Conservation (phyloP, 2,113 vertebrate species). For the Glaucomys volans region DNA sequence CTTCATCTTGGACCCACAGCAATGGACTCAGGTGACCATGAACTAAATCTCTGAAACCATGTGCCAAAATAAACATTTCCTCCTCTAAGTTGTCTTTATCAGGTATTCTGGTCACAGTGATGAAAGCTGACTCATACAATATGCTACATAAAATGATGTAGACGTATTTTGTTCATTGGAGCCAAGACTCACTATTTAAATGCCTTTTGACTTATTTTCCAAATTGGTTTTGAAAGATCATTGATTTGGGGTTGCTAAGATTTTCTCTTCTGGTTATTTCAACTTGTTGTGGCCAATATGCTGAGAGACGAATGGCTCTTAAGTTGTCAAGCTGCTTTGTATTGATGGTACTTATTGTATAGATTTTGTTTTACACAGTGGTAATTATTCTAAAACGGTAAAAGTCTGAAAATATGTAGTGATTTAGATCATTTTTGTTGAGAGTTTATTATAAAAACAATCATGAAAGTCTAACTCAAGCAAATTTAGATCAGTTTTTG, state of each 20-base stretch:
- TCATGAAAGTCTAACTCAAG: not conserved
- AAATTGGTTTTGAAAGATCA: not conserved
- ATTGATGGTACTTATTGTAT: slow-evolving; percentile 25
- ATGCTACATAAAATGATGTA: not conserved
- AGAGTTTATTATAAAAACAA: not conserved
- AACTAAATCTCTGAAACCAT: no score
- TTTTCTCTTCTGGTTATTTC: not conserved
- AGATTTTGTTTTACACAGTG: not conserved
- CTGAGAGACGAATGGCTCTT: not conserved
- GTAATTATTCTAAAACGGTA: slow-evolving; percentile 22
- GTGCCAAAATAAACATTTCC: no score
- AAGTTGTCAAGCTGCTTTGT: not conserved
- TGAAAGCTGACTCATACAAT: not conserved
- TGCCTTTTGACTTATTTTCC: not conserved
- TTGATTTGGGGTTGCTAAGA: slow-evolving; percentile 2
- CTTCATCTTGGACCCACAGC: no score
- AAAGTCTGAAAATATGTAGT: not conserved
- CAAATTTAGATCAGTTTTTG: not conserved
- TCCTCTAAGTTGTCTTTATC: no score
- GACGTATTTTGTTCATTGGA: not conserved
- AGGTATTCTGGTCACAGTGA: no score
- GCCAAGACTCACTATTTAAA: not conserved
- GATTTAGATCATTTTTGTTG: slow-evolving; percentile 26
- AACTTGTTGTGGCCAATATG: not conserved
- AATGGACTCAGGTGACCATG: no score